Conservation (phyloP, 2,113 vertebrate species). For the Tragulus kanchil region DNA sequence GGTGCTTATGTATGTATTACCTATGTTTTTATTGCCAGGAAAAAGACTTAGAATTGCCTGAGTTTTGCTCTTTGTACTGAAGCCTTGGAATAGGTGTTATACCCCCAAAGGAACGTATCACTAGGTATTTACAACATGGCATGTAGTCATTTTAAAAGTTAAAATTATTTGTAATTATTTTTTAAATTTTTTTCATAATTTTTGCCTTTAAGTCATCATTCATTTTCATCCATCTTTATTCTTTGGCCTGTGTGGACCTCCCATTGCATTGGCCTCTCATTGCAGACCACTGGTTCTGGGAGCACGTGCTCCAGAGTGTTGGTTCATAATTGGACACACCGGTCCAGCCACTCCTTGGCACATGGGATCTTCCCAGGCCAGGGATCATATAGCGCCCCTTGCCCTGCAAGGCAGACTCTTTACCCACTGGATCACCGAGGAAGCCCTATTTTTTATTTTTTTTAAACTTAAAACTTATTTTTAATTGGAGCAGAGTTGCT, state of each 20-base stretch:
- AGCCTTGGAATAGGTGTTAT: background rate
- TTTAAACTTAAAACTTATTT: background rate
- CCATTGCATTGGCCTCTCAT: too few species aligned
- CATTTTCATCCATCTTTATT: too few species aligned
- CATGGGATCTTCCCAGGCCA: too few species aligned
- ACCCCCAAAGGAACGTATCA: background rate
- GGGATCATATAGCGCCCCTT: too few species aligned
- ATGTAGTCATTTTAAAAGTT: background rate
- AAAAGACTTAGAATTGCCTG: background rate
- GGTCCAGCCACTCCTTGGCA: too few species aligned
- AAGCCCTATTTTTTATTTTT: background rate
- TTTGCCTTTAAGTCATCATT: too few species aligned
- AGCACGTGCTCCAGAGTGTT: too few species aligned
- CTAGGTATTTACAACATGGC: background rate
- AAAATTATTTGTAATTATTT: background rate
- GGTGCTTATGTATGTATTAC: constrained; percentile 72
- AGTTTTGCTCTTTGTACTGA: background rate
- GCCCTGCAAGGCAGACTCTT: too few species aligned
- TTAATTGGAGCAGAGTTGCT: background rate
- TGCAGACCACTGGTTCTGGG: too few species aligned
- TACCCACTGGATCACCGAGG: too few species aligned
- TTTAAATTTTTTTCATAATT: background rate
- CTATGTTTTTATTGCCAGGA: background rate
- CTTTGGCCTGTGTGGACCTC: too few species aligned
- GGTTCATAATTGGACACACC: too few species aligned